Percentiles rank a stretch among this genome's conserved stretches.
Conservation (phyloP, 2,888 invertebrate genomes). For the Ecdyonurus torrentis region DNA sequence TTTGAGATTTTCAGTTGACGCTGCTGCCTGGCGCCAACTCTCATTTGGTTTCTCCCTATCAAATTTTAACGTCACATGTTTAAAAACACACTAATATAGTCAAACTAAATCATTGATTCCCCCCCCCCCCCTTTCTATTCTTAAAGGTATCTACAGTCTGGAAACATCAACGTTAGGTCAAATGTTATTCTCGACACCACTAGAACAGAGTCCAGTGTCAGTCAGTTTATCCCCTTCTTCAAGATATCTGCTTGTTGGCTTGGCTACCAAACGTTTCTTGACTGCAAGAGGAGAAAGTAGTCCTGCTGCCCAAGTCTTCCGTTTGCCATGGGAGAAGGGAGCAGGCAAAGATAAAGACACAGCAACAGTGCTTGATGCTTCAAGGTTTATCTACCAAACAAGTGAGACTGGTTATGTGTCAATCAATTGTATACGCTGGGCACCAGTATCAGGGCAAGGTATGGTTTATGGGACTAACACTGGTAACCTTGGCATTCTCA, state of each 20-base stretch:
- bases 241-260: constrained; percentile 61
- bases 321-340: constrained; percentile 15
- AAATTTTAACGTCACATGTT: no score
- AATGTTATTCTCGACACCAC: constrained; percentile 57
- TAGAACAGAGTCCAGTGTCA: constrained; percentile 66
- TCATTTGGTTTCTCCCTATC: no score
- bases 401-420: constrained; percentile 44
- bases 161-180: constrained; percentile 57
- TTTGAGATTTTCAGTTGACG: no score
- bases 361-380: background rate
- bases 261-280: constrained; percentile 46
- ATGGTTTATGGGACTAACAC: constrained; percentile 73
- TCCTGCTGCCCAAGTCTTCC: constrained; percentile 30
- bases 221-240: constrained; percentile 70
- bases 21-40: no score
- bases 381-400: background rate
- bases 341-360: background rate
- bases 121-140: constrained; percentile 9
- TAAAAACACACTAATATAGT: no score
- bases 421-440: constrained; percentile 71
- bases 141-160: constrained; percentile 58
- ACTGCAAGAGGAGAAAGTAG: constrained; percentile 35
- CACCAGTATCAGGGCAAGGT: constrained; percentile 67
- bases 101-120: no score
- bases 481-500: constrained; percentile 56